Conservation (phyloP, 2,797 vertebrate species). For the Cyprinodon diabolis region DNA sequence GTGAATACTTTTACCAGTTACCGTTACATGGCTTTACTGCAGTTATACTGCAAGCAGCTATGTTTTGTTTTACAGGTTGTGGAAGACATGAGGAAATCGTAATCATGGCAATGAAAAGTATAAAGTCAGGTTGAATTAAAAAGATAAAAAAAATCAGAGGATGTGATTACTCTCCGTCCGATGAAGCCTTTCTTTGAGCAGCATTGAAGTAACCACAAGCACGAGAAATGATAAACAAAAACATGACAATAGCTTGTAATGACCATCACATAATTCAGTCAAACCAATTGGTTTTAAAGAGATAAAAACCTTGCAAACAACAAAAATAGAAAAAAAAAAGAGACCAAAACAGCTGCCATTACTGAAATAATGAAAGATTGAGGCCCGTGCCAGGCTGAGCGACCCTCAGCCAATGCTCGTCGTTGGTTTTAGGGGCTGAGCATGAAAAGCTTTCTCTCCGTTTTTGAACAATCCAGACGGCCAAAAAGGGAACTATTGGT, state of each 20-base stretch:
- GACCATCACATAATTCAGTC: conserved; percentile 79
- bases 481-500: conserved; percentile 29
- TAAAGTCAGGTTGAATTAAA: conserved; percentile 14
- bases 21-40: conserved; percentile 55
- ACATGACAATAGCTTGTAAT: conserved; percentile 63
- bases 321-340: conserved; percentile 46
- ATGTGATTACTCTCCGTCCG: conserved; percentile 26
- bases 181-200: conserved; percentile 33
- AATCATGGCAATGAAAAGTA: conserved; percentile 24
- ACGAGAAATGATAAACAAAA: conserved; percentile 56
- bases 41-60: conserved; percentile 32
- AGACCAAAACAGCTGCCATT: conserved; percentile 83
- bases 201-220: conserved; percentile 57
- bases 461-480: conserved; percentile 45
- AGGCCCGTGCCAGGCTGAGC: conserved; percentile 70
- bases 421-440: conserved; percentile 44
- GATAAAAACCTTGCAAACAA: conserved; percentile 55
- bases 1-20: neutral
- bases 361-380: conserved; percentile 78
- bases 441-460: conserved; percentile 46
- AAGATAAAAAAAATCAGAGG: conserved; percentile 7
- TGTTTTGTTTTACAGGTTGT: conserved; percentile 40
- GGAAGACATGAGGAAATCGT: conserved; percentile 27
- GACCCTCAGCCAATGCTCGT: conserved; percentile 55
- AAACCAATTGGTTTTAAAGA: conserved; percentile 67